A percentile compares a stretch with the other conserved stretches of the same genome.
Evolutionary conservation across 2,888 invertebrate species (phyloP).

Genomic region (Coenonympha glycerion): DNA sequence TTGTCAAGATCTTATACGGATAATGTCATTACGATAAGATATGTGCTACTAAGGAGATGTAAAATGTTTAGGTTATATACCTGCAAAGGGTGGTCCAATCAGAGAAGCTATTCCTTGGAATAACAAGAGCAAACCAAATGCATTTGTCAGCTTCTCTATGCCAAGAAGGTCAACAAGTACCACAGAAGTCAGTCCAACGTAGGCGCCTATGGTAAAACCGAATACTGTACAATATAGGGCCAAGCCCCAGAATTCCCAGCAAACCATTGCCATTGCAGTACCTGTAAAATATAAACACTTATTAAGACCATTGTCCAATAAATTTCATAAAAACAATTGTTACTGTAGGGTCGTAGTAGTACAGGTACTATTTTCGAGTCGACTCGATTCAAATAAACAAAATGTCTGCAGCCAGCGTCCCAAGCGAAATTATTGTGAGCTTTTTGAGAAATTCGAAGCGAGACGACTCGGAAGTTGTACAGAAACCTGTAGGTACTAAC

Average conservation of each 20-base stretch:
- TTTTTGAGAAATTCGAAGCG: too few species aligned
- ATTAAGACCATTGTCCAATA: neutral
- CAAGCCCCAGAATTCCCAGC: slow-evolving; percentile 82
- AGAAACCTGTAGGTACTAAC: too few species aligned
- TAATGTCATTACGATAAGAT: neutral
- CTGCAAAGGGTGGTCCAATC: slow-evolving; percentile 94
- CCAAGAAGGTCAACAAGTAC: slow-evolving; percentile 95
- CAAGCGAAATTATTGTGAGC: too few species aligned
- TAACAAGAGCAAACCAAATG: slow-evolving; percentile 92
- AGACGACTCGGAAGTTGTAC: too few species aligned
- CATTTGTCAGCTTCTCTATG: slow-evolving; percentile 94
- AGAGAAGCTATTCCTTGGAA: slow-evolving; percentile 96
- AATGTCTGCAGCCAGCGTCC: too few species aligned
- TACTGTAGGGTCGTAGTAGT: too few species aligned
- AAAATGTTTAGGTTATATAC: slow-evolving; percentile 77
- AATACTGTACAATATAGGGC: slow-evolving; percentile 86
- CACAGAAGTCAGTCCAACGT: slow-evolving; percentile 97
- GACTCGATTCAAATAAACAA: too few species aligned
- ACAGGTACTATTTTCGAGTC: too few species aligned
- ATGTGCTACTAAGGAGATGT: neutral
- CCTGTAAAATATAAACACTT: slow-evolving; percentile 67
- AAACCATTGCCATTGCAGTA: slow-evolving; percentile 86
- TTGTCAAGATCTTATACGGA: too few species aligned
- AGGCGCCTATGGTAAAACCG: slow-evolving; percentile 95
- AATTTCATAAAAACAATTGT: neutral